Percentiles rank a stretch among this genome's conserved stretches.
phyloP scores from a whole-genome alignment of 2,113 vertebrate species.

The Capreolus pygargus region DNA sequence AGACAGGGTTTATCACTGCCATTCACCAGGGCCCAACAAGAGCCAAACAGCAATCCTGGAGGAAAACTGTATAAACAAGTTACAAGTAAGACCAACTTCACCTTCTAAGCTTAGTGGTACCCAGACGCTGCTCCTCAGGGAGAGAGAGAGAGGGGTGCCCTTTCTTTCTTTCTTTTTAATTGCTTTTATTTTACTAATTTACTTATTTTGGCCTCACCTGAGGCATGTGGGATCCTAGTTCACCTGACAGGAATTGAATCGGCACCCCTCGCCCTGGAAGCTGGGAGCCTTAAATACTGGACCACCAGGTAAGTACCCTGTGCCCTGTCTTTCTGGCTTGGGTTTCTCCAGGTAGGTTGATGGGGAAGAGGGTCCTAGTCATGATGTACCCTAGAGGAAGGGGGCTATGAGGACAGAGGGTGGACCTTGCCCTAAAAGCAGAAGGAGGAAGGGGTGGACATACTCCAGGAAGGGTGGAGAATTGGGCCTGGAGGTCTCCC shows the following conservation, averaged over 20 bases:
- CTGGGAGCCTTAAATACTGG: neutral
- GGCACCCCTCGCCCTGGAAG: neutral
- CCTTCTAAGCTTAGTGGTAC: neutral
- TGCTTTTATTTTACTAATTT: neutral
- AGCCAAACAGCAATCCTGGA: neutral
- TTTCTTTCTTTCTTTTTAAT: neutral
- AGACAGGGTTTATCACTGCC: neutral
- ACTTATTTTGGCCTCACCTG: neutral
- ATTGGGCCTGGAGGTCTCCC: neutral
- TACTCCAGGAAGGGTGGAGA: neutral
- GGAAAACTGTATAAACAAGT: neutral
- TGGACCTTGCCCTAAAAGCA: neutral
- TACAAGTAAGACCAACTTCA: fast-evolving
- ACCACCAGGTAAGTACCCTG: neutral
- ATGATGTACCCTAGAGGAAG: neutral
- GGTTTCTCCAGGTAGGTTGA: neutral
- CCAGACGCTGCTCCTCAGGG: neutral
- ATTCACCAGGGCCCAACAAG: neutral
- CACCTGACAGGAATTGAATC: neutral
- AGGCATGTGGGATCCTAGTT: neutral
- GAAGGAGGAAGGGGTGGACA: neutral
- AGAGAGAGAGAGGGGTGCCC: neutral
- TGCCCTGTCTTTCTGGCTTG: neutral
- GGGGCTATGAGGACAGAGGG: neutral
- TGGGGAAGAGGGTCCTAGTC: neutral